These are phyloP conservation scores for Calameuta pallipes DNA, from an alignment of 2,888 invertebrate genomes.

Conservation along the genomic window DNA sequence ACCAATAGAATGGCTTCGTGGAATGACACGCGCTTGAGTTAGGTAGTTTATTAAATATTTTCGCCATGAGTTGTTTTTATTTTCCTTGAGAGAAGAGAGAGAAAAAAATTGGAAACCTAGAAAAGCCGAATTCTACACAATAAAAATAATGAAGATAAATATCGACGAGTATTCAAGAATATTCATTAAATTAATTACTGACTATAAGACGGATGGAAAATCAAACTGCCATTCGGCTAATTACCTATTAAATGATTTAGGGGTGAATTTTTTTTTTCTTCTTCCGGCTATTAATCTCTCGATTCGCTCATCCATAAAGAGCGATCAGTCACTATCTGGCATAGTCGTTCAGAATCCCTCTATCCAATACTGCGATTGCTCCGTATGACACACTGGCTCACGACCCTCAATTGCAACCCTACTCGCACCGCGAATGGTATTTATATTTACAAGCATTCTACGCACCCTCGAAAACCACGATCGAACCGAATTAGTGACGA, in stretches of 20 bases:
- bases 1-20: background rate
- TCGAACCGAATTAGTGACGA: constrained; percentile 36
- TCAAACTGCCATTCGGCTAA: background rate
- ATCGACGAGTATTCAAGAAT: background rate
- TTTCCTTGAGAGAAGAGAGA: background rate
- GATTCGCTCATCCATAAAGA: constrained; percentile 33
- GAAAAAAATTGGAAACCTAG: background rate
- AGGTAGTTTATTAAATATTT: background rate
- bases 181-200: background rate
- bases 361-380: constrained; percentile 21
- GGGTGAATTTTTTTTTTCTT: background rate
- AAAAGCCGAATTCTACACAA: background rate
- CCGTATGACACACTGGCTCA: constrained; percentile 47
- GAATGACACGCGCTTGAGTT: background rate
- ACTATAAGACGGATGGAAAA: background rate
- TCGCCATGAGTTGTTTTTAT: background rate
- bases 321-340: constrained; percentile 50
- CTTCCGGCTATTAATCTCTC: constrained; percentile 8
- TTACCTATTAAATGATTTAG: background rate
- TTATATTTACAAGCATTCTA: constrained; percentile 46
- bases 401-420: constrained; percentile 24
- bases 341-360: constrained; percentile 33
- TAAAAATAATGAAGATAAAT: background rate
- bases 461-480: constrained; percentile 35
- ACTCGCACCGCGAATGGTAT: constrained; percentile 30